Evolutionary conservation across 2,797 vertebrate species (phyloP), one percentile per base, ranked within the genome.

Genomic region (Aythya fuligula): DNA sequence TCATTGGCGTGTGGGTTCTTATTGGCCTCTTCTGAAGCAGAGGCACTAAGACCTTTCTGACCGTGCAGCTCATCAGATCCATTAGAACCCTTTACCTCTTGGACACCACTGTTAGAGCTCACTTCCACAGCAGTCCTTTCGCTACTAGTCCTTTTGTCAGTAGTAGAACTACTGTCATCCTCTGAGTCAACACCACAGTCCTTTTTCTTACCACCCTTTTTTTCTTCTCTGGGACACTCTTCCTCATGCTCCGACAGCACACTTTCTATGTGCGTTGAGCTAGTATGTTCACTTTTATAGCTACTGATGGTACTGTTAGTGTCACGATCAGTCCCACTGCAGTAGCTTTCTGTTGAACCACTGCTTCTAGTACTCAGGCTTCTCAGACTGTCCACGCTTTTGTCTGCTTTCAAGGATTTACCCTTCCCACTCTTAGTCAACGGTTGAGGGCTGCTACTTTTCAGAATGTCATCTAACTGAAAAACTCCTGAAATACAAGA

Each of bases 1-100:
- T 99, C 99, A 49, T 99, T 99, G 79, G 99, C 99, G 14, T 99
- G 99, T 13, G 99, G 99, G 97, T 99, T 99, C 97, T 99, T 99
- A 94, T 99, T 99, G 93, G 99, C 99, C 97, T 99, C 99, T 95
- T 99, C 98, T 34, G 99, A 99, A 15, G 98, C 98, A 65, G 98
- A 98, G 93, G 97, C 97, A 94, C 97, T 95, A 21, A 98, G 97
- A 54, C 96, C 97, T 71, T 97, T 98, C 89, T 98, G 98, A 96
- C 92, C 84, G 19, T 96, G 94, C 39, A 91, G 74, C 61, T 98
- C 98, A 16, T 97, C 97, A 1, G 97, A 96, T 22, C 87, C 93
- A 39, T 91, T 95, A 71, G 96, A 93, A 81, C 89, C 96, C 88
- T 94, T 97, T 56, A 85, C 87, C 91, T 97, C 98, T 18, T 95